Evolutionary conservation across 30 jellyfish, hydroid and myxozoan genomes (phyloP), one percentile per base, ranked within the genome.

Genomic region (Morbakka virulenta): DNA sequence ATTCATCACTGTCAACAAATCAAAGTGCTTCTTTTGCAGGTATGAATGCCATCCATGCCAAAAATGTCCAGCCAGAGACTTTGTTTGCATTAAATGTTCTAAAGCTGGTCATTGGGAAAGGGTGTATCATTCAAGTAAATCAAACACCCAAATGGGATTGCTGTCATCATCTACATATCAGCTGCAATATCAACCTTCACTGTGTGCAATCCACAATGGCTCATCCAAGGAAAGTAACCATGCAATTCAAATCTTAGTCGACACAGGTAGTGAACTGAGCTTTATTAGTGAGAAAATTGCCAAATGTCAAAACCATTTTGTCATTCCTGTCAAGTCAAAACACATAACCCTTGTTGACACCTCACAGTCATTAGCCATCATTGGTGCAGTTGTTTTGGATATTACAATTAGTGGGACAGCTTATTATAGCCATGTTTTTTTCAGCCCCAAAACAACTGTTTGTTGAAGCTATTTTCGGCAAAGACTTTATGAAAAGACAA

Each of bases 391-490:
- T 25, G 53, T 29, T 22, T 29, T 12, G 76, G 26, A 64, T 24
- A 64, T 12, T 31, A 2, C n/a, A 31, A 26, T 64, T 17, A 24
- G 30, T 12, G 30, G 62, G 76, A 29, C n/a, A n/a, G n/a, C n/a
- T n/a, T n/a, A n/a, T n/a, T n/a, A n/a, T n/a, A n/a, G n/a, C n/a
- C n/a, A n/a, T 22, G 35, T 24, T 65, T 32, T 67, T 74, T 25
- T 9, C 11, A 11, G 41, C 77, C 22, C 0, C 66, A 74, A 22
- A 47, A 35, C 35, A 77, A 1, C 82, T 84, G 64, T 76, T 85
- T 64, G n/a, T 81, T 22, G 87, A 84, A 25, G 50, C 66, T 0
- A 84, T 84, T 32, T 29, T 76, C 11, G 93, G 95, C 6, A 72
- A 53, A 52, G 95, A 84, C 69, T 84, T 65, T 47, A 69, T 28